phyloP scores from a whole-genome alignment of 2,888 invertebrate genomes.

The Calameuta pallipes region DNA sequence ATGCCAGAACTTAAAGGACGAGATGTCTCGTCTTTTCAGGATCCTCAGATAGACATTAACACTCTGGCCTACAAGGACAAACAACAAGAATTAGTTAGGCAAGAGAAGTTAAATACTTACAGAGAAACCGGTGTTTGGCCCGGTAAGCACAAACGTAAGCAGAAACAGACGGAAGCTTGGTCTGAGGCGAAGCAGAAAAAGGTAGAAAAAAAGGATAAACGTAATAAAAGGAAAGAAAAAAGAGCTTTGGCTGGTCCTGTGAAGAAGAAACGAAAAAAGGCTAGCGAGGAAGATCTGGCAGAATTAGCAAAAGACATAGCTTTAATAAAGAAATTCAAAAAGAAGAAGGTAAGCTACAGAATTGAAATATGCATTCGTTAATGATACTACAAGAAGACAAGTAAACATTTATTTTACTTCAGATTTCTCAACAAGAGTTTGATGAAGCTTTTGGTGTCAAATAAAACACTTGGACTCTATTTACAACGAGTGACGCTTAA shows the following conservation, averaged over 20 bases:
- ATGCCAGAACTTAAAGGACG: slow-evolving; percentile 93
- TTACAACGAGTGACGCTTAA: too few species aligned
- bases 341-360: slow-evolving; percentile 73
- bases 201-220: slow-evolving; percentile 73
- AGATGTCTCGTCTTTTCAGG: slow-evolving; percentile 69
- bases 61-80: slow-evolving; percentile 83
- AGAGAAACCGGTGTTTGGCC: slow-evolving; percentile 83
- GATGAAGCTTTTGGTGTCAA: slow-evolving; percentile 63
- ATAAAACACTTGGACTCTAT: slow-evolving; percentile 1
- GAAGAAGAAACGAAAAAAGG: slow-evolving; percentile 68
- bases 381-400: too few species aligned
- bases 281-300: slow-evolving; percentile 79
- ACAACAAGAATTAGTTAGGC: slow-evolving; percentile 79
- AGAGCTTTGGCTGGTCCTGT: slow-evolving; percentile 55
- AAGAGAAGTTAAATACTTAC: slow-evolving; percentile 77
- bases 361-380: neutral
- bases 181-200: slow-evolving; percentile 80
- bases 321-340: slow-evolving; percentile 87
- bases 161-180: slow-evolving; percentile 80
- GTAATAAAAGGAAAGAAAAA: slow-evolving; percentile 73
- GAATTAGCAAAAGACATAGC: slow-evolving; percentile 85
- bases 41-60: slow-evolving; percentile 78
- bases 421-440: slow-evolving; percentile 68
- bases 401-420: slow-evolving; percentile 34
- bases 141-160: slow-evolving; percentile 70